Evolutionary conservation across 2,113 vertebrate genomes (phyloP).

Genomic region (Antechinus flavipes): DNA sequence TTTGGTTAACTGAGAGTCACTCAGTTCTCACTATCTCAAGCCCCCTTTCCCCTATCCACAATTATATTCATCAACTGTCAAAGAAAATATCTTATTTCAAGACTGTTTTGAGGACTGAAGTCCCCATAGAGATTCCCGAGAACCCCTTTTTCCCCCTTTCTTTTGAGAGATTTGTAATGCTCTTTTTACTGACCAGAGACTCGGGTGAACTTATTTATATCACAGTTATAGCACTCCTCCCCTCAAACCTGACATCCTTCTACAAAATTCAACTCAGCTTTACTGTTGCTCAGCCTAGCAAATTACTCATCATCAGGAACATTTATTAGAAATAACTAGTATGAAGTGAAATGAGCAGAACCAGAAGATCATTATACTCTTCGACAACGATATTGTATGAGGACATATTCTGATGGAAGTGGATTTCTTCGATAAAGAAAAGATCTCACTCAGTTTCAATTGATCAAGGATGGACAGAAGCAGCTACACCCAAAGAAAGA

Average conservation of each 20-base stretch:
- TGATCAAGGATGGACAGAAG: no score
- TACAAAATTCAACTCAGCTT: constrained; percentile 26
- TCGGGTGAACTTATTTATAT: constrained; percentile 3
- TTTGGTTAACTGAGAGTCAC: neutral
- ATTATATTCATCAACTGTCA: neutral
- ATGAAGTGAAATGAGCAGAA: no score
- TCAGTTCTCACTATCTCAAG: neutral
- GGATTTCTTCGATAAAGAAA: no score
- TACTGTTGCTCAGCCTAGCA: constrained; percentile 17
- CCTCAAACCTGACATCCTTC: neutral
- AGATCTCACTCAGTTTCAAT: no score
- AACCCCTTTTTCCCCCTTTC: neutral
- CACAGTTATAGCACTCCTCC: neutral
- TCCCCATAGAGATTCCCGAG: neutral
- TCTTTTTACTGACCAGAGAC: neutral
- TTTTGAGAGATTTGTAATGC: constrained; percentile 18
- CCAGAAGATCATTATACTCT: no score
- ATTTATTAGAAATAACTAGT: constrained; percentile 33
- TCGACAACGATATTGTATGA: no score
- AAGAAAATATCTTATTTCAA: neutral
- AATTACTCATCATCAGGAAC: neutral
- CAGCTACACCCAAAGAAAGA: no score
- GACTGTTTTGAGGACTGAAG: neutral
- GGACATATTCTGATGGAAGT: no score
- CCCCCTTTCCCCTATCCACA: neutral